A percentile compares a stretch with the other conserved stretches of the same genome.
Conservation (phyloP, 2,888 invertebrate genomes). For the Platypus cylindrus region DNA sequence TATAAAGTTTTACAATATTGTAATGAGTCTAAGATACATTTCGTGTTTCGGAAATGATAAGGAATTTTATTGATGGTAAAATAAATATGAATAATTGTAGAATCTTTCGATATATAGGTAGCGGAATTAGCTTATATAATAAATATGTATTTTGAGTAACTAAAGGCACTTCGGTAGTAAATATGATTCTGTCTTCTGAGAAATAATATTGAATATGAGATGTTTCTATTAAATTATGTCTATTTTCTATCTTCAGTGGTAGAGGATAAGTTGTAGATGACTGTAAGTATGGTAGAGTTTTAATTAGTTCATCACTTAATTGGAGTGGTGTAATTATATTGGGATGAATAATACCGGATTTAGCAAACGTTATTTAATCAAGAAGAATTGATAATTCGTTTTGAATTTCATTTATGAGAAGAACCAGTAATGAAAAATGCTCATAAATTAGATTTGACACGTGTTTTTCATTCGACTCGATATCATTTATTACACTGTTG, state of each 20-base stretch:
- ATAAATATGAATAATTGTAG: not conserved
- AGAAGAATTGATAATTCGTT: constrained; percentile 10
- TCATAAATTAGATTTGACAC: constrained; percentile 12
- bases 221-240: constrained; percentile 5
- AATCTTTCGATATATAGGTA: not conserved
- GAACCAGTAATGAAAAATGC: constrained; percentile 11
- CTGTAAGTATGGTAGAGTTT: constrained; percentile 10
- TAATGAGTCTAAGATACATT: not conserved
- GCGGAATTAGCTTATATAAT: not conserved
- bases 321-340: constrained; percentile 13
- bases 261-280: constrained; percentile 8
- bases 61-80: not conserved
- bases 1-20: not conserved
- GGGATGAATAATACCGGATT: constrained; percentile 14
- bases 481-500: constrained; percentile 10
- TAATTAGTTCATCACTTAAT: constrained; percentile 11
- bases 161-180: not conserved
- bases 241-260: constrained; percentile 8
- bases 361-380: constrained; percentile 9
- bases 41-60: not conserved
- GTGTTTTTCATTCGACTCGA: constrained; percentile 9
- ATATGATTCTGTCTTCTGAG: constrained; percentile 4
- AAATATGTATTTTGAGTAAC: not conserved
- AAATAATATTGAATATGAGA: constrained; percentile 8
- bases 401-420: constrained; percentile 12